Conservation (phyloP, 1,140 invertebrate genomes). For the Mylabris phalerata region DNA sequence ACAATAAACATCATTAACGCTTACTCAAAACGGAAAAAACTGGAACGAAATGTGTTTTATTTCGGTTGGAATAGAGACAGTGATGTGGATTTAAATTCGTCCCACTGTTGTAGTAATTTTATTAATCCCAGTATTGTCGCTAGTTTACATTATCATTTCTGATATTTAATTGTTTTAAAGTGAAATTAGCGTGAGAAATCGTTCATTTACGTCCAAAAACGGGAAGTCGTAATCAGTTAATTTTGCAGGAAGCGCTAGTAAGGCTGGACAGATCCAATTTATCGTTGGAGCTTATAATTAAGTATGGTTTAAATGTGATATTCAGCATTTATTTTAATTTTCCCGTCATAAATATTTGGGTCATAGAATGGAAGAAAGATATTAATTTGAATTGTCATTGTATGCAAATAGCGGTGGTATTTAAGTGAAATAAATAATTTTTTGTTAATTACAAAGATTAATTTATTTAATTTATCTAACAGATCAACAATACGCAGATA, state of each 20-base stretch:
- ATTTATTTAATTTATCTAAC: slow-evolving; percentile 36
- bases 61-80: neutral
- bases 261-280: slow-evolving; percentile 22
- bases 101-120: neutral
- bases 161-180: slow-evolving; percentile 13
- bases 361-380: too few relatives aligned
- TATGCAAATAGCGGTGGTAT: neutral
- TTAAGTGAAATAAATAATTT: slow-evolving; percentile 18
- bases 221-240: slow-evolving; percentile 33
- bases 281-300: slow-evolving; percentile 28
- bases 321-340: slow-evolving; percentile 5
- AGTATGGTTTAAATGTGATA: slow-evolving; percentile 6
- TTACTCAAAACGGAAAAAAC: too few relatives aligned
- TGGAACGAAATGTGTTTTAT: neutral
- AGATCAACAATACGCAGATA: slow-evolving; percentile 36
- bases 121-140: neutral
- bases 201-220: slow-evolving; percentile 17
- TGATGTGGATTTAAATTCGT: neutral
- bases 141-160: neutral
- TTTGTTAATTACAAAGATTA: slow-evolving; percentile 34
- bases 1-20: too few relatives aligned
- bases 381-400: too few relatives aligned
- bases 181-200: slow-evolving; percentile 28
- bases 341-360: neutral
- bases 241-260: slow-evolving; percentile 22